phyloP scores from a whole-genome alignment of 2,888 invertebrate species.

The Trichopoda pennipes region DNA sequence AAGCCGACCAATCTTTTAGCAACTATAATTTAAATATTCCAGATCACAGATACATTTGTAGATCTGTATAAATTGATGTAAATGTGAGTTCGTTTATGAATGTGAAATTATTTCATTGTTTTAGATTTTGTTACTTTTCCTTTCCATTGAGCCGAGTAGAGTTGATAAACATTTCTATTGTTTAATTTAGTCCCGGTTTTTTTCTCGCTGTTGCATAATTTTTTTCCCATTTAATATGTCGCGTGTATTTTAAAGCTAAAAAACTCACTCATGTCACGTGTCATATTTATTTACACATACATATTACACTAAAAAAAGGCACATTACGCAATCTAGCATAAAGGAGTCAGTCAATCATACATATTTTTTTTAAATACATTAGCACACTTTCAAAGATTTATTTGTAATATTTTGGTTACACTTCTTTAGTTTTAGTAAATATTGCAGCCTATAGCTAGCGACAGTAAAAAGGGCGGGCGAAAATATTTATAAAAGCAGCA shows the following conservation, averaged over 20 bases:
- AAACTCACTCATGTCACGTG: constrained; percentile 68
- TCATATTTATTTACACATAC: constrained; percentile 53
- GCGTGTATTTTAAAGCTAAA: constrained; percentile 63
- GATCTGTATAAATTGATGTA: not conserved
- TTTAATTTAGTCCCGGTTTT: constrained; percentile 22
- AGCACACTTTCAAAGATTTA: constrained; percentile 34
- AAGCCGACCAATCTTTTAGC: not conserved
- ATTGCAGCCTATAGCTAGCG: not conserved
- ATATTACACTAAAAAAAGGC: not conserved
- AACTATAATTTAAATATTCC: not conserved
- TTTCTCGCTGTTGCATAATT: not conserved
- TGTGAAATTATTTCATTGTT: constrained; percentile 47
- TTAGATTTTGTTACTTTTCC: constrained; percentile 49
- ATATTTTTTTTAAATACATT: constrained; percentile 31
- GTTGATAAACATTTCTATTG: constrained; percentile 65
- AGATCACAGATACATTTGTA: not conserved
- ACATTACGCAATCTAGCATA: constrained; percentile 31
- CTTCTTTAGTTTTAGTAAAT: constrained; percentile 19
- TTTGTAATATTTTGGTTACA: constrained; percentile 56
- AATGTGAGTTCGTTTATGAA: not conserved
- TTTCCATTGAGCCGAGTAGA: constrained; percentile 66
- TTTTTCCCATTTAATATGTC: constrained; percentile 45
- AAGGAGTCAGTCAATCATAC: constrained; percentile 39
- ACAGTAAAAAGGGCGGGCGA: not conserved
- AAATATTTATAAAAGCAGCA: no score